Base-by-base conservation (phyloP, 2,888 invertebrate species). In the Quadroppia sp. region DNA sequence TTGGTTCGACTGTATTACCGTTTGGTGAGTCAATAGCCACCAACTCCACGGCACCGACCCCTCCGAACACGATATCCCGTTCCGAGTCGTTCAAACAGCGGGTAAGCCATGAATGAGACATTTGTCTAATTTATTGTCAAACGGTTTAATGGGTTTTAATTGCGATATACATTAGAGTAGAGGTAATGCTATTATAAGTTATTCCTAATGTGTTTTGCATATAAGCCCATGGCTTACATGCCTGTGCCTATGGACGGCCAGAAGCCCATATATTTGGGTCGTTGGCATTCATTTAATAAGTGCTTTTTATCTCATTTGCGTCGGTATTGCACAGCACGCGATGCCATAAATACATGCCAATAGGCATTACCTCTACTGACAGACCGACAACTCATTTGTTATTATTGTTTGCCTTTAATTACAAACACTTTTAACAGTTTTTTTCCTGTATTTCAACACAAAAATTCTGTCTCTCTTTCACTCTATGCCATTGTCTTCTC, bases 11-110 rank as follows among this genome's bases (percentile, higher is more conserved):
- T n/a, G n/a, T n/a, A n/a, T n/a, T n/a, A n/a, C n/a, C n/a, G n/a
- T n/a, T n/a, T n/a, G n/a, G n/a, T n/a, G n/a, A n/a, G n/a, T n/a
- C n/a, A n/a, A n/a, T n/a, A 13, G n/a, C 61, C 61, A 17, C 36
- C 36, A 64, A 64, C 13, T 64, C 61, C 7, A 64, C 61, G 36
- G 36, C 61, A 64, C 61, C 61, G 61, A 64, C 61, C 32, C 61
- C 61, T 64, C 61, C 61, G 17, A 64, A 32, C 61, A 64, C 81
- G 72, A 83, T 86, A 75, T 88, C 87, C 81, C 86, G 89, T 78
- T 89, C 89, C 77, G 89, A 89, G 82, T 89, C 89, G 81, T 88
- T 89, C 82, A 89, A 89, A 82, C 89, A 88, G 81, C 85, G 87
- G 79, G 85, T 87, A 71, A 78, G 79, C 2, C 32, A 3, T 30